Evolutionary conservation across 2,113 vertebrate genomes (phyloP), one percentile per base, ranked within the genome.

Genomic region (Gymnogyps californianus): DNA sequence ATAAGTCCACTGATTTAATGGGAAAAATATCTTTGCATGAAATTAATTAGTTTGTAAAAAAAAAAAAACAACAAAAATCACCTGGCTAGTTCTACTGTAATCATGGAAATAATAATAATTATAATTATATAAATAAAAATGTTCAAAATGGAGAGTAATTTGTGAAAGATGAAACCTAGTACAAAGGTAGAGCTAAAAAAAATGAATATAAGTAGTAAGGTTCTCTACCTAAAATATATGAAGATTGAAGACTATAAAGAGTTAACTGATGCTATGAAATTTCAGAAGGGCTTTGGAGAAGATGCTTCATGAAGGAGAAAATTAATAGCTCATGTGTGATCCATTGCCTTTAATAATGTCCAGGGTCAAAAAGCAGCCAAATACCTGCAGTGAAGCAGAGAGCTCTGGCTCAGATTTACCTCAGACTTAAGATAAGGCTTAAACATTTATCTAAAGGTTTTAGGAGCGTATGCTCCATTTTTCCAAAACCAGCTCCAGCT

Each of bases 21-120:
- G 17, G 10, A 21, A 74, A 72, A 51, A 82, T 38, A 42, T 28
- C 28, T 52, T 86, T 81, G 31, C 11, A 40, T n/a, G 0, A 64
- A 90, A 52, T 69, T 38, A 55, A 77, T 77, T 28, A 36, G 25
- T 51, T 64, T 1, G 28, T 32, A 21, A n/a, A 58, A 55, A 55
- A 74, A 51, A 32, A 1, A 17, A 11, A 36, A 40, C 0, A 11
- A 49, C 26, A 28, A 6, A 29, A 5, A 29, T 16, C 1, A 9
- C 2, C 13, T 40, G 16, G 64, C 5, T 24, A 46, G 8, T 42
- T 69, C 62, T 52, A 29, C 16, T 70, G 10, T 44, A 91, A 44
- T 17, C 5, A 66, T 19, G 7, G 6, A 66, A 65, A 65, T 47
- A 76, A 38, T 61, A 46, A 29, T 58, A 8, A 52, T 31, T 22